Base-by-base conservation (phyloP, 2,888 invertebrate species). In the Hydropsyche betteni region DNA sequence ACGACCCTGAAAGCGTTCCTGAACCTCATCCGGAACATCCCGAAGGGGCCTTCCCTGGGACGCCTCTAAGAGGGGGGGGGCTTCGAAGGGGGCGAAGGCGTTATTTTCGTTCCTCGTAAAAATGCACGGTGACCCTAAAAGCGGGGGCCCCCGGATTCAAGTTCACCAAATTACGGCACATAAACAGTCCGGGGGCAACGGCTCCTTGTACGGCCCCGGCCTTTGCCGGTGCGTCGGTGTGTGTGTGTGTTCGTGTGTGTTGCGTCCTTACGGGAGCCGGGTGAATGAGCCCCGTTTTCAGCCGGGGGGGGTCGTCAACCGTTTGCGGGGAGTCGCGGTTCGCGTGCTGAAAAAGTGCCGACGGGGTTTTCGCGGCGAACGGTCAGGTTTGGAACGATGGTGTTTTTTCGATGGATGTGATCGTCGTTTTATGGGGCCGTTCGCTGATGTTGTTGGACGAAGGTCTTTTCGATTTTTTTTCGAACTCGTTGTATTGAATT, bases 131-230 rank as follows among this genome's bases (percentile, higher is more conserved):
- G 64, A 64, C 64, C 64, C 64, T 64, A 64, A 53, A 53, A 53
- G 38, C 52, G n/a, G 69, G 38, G 61, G 38, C 72, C 52, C 34
- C 52, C 55, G 24, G 72, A 72, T 72, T 72, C 72, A 72, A 72
- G 72, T 72, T 72, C 72, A 72, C 72, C 72, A 72, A 72, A 72
- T 72, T 72, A 72, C 72, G 72, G 36, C 72, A 55, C 58, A 72
- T 72, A 72, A 72, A 72, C 72, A 72, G 64, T 64, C 36, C 72
- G 72, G 50, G 72, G 72, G 72, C 72, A 72, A 58, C 38, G 72
- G 33, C 52, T 72, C 52, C 55, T 14, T 14, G 50, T 69, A 36
- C 69, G 38, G 52, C 52, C 52, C 64, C 64, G 24, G 64, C 34
- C n/a, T 14, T 24, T 36, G 64, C 8, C 0, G 36, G 33, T 12